Evolutionary conservation across 2,113 vertebrate genomes (phyloP), one percentile per base, ranked within the genome.

Genomic region (Melanostigma gelatinosum): DNA sequence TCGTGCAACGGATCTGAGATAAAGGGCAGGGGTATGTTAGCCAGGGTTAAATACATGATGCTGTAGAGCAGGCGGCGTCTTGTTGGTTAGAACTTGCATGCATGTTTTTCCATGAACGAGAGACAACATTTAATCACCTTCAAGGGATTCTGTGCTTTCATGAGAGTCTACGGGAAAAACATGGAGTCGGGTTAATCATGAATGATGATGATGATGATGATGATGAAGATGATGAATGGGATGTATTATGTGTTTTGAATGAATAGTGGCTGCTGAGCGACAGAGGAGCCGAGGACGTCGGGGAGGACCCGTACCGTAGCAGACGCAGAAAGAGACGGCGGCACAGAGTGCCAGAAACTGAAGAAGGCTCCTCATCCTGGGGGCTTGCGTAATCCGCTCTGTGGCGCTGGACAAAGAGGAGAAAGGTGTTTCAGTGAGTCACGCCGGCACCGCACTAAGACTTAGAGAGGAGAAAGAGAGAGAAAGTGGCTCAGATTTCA

Each of bases 121-220:
- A 79, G 75, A 74, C 52, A 60, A 82, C 79, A 12, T 83, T 85
- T 83, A 82, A 79, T 93, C 93, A 95, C 95, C 94, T 95, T 96
- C 95, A 55, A 4, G 4, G 46, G 95, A 96, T 76, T 96, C 95
- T 63, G 90, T 72, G 88, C 95, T 96, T 89, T 96, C 95, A 71
- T 89, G 84, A 79, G 95, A 96, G 11, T 96, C 95, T 96, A 85
- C 4, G 58, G 87, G 80, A 86, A 87, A 93, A 88, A 93, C 86
- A 90, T 72, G 83, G 75, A 85, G 75, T 40, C 3, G 1, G 50
- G 74, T 92, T 84, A 91, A 88, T 70, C 32, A 75, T 54, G 72
- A 75, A 71, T 58, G 74, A 85, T 42, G 52, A 85, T 58, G 74
- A 85, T 42, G 52, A 71, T 58, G 74, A 85, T 42, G 52, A 85